Evolutionary conservation across 2,888 invertebrate genomes (phyloP).

Genomic region (Electrophaes corylata): DNA sequence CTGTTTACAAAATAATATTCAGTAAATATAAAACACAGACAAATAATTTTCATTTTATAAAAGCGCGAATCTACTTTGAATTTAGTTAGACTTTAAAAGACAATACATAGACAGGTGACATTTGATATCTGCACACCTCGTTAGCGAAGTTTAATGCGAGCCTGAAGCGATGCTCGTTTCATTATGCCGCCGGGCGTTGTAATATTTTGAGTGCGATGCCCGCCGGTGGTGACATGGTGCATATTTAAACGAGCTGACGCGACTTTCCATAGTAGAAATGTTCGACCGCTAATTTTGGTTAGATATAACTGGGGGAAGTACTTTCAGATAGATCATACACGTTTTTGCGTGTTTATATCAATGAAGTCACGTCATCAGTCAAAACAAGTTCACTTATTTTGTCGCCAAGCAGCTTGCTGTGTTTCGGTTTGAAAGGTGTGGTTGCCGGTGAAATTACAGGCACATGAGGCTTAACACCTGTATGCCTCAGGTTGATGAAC

Average conservation of each 20-base stretch:
- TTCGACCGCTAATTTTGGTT: slow-evolving; percentile 44
- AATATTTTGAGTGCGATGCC: slow-evolving; percentile 78
- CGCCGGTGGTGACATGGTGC: slow-evolving; percentile 71
- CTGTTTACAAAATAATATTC: no score
- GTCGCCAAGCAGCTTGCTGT: no score
- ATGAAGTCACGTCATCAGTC: no score
- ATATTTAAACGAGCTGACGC: slow-evolving; percentile 65
- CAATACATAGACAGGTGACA: slow-evolving; percentile 45
- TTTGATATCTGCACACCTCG: slow-evolving; percentile 64
- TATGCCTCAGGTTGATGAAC: no score
- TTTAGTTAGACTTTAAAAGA: slow-evolving; percentile 19
- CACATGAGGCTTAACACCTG: no score
- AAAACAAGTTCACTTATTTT: no score
- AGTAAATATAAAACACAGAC: no score
- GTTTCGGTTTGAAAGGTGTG: no score
- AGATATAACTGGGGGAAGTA: no score
- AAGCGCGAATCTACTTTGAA: not conserved
- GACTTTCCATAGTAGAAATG: slow-evolving; percentile 58
- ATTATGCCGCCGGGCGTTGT: slow-evolving; percentile 75
- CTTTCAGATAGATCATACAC: no score
- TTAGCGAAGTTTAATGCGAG: slow-evolving; percentile 72
- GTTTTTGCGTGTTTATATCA: no score
- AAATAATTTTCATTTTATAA: not conserved
- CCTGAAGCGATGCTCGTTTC: slow-evolving; percentile 71
- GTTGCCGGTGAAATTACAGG: no score